phyloP scores from a whole-genome alignment of 2,797 vertebrate species.

The Rhinogobio ventralis region DNA sequence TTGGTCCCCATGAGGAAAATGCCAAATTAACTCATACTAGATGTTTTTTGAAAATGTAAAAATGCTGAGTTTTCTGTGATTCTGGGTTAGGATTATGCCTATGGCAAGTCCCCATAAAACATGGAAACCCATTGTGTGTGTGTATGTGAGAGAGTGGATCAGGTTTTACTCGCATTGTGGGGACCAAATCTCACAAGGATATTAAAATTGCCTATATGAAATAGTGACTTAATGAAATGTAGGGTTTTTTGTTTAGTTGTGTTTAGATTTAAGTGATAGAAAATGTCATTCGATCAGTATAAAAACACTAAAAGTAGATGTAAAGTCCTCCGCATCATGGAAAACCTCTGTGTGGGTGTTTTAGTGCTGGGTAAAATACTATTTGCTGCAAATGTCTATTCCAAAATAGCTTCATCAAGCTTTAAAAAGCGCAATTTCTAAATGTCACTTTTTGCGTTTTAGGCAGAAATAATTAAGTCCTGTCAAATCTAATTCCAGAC shows the following conservation, averaged over 20 bases:
- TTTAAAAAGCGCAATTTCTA: constrained; percentile 64
- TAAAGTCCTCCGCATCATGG: background rate
- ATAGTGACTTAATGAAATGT: background rate
- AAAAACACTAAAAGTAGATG: background rate
- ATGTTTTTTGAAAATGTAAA: too few species aligned
- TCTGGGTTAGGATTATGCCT: too few species aligned
- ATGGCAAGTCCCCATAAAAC: too few species aligned
- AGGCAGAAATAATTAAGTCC: constrained; percentile 68
- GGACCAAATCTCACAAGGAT: background rate
- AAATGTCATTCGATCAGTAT: background rate
- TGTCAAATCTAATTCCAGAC: constrained; percentile 67
- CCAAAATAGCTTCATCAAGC: constrained; percentile 1
- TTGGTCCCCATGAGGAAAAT: too few species aligned
- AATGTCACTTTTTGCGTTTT: constrained; percentile 8
- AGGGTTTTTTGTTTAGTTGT: background rate
- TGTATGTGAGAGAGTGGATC: constrained; percentile 10
- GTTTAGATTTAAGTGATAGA: background rate
- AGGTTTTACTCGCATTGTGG: constrained; percentile 48
- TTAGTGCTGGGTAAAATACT: background rate
- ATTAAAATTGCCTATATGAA: background rate
- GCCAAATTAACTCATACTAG: too few species aligned
- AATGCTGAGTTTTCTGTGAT: too few species aligned
- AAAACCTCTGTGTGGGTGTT: background rate
- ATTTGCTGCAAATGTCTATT: background rate
- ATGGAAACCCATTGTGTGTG: background rate